A percentile compares a stretch with the other conserved stretches of the same genome.
Evolutionary conservation across 1,140 invertebrate genomes (phyloP).

Genomic region (Acromyrmex echinatior): DNA sequence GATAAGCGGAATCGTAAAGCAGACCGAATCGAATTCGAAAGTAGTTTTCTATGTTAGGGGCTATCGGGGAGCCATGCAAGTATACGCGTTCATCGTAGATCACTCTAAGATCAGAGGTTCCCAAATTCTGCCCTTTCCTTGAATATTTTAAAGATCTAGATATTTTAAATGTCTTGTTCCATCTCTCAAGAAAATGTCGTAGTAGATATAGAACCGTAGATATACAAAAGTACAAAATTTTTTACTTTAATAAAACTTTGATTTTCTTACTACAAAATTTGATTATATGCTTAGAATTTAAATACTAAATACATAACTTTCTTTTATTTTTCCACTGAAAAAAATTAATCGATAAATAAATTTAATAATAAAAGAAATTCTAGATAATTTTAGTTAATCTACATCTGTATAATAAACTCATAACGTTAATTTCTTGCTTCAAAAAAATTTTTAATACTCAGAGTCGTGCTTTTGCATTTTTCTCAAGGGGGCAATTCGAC

Average conservation of each 20-base stretch:
- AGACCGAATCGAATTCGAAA: slow-evolving; percentile 50
- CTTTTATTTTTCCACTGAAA: neutral
- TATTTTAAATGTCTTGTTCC: neutral
- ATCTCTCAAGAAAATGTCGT: neutral
- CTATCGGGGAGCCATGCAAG: slow-evolving; percentile 1
- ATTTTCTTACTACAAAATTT: neutral
- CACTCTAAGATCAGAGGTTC: slow-evolving; percentile 14
- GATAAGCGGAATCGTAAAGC: slow-evolving; percentile 55
- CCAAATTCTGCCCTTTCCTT: slow-evolving; percentile 9
- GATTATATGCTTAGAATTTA: neutral
- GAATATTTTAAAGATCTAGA: slow-evolving; percentile 4
- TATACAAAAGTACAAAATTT: neutral
- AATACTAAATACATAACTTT: neutral
- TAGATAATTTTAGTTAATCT: neutral
- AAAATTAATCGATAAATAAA: neutral
- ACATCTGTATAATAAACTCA: neutral
- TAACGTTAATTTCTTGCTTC: neutral
- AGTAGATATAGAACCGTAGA: neutral
- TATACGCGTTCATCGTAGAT: slow-evolving; percentile 24
- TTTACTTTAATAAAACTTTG: neutral
- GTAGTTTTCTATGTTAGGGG: slow-evolving; percentile 50
- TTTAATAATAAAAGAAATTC: neutral
- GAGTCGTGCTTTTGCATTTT: neutral
- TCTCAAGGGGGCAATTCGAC: neutral
- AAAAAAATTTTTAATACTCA: neutral